phyloP scores from a whole-genome alignment of 2,888 invertebrate genomes.

The Scelioninae gen. 2 region DNA sequence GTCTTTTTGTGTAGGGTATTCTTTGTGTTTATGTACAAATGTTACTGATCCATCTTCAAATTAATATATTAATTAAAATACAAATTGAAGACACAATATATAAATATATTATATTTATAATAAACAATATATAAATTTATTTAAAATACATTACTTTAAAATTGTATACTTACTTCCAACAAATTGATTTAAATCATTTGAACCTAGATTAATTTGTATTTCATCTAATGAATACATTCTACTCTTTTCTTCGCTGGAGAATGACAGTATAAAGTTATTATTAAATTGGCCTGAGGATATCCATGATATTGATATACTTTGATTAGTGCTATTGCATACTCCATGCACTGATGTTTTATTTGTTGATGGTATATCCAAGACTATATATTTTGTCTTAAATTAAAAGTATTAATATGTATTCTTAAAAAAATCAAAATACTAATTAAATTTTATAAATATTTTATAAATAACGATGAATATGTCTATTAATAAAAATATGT shows the following conservation, averaged over 20 bases:
- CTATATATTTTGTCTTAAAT: conserved; percentile 68
- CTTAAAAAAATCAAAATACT: conserved; percentile 2
- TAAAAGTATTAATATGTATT: conserved; percentile 1
- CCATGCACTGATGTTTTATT: conserved; percentile 73
- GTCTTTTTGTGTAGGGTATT: too few species aligned
- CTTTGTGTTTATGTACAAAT: too few species aligned
- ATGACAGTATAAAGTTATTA: conserved; percentile 73
- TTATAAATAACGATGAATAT: too few species aligned
- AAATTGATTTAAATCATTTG: conserved; percentile 60
- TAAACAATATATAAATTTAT: too few species aligned
- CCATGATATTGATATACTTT: conserved; percentile 75
- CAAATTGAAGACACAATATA: too few species aligned
- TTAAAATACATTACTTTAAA: background rate
- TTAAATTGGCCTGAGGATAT: conserved; percentile 62
- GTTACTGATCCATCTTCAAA: too few species aligned
- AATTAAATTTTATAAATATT: too few species aligned
- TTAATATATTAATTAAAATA: too few species aligned
- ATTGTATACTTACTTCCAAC: conserved; percentile 19
- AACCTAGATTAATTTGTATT: conserved; percentile 67
- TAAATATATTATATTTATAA: too few species aligned
- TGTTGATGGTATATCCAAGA: conserved; percentile 76
- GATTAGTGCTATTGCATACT: conserved; percentile 72
- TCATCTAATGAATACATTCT: conserved; percentile 53
- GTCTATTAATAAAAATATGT: too few species aligned
- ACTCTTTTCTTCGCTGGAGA: conserved; percentile 73